Conservation (phyloP, 2,797 vertebrate species). For the Kryptopterus vitreolus region DNA sequence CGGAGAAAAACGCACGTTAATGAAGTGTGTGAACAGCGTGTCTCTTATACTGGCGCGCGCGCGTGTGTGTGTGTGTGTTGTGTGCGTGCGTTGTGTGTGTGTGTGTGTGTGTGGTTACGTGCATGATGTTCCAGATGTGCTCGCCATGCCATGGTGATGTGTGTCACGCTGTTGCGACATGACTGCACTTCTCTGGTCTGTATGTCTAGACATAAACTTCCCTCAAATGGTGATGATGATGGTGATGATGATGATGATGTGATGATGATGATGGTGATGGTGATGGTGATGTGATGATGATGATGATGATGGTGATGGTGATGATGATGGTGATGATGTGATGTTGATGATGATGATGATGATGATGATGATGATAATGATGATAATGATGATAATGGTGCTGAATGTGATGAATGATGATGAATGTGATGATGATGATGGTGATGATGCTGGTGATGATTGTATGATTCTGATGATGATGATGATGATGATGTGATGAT, state of each 20-base stretch:
- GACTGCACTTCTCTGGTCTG: constrained; percentile 11
- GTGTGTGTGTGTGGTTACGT: background rate
- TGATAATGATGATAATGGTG: background rate
- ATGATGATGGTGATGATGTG: background rate
- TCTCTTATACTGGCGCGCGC: background rate
- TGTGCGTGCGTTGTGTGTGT: too few species aligned
- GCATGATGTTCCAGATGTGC: constrained; percentile 11
- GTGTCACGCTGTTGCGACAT: constrained; percentile 14
- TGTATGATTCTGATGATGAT: too few species aligned
- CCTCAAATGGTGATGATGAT: background rate
- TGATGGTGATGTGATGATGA: too few species aligned
- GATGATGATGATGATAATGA: background rate
- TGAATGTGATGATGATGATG: too few species aligned
- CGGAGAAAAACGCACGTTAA: background rate
- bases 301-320: background rate
- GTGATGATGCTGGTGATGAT: background rate
- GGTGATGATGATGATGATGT: background rate
- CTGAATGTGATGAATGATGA: too few species aligned
- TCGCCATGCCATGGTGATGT: constrained; percentile 1
- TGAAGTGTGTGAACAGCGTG: background rate
- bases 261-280: background rate
- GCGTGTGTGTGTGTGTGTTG: background rate
- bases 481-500: too few species aligned
- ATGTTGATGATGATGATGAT: too few species aligned
- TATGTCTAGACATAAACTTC: constrained; percentile 19